Base-by-base conservation (phyloP, 2,797 vertebrate genomes). In the Carduelis carduelis region DNA sequence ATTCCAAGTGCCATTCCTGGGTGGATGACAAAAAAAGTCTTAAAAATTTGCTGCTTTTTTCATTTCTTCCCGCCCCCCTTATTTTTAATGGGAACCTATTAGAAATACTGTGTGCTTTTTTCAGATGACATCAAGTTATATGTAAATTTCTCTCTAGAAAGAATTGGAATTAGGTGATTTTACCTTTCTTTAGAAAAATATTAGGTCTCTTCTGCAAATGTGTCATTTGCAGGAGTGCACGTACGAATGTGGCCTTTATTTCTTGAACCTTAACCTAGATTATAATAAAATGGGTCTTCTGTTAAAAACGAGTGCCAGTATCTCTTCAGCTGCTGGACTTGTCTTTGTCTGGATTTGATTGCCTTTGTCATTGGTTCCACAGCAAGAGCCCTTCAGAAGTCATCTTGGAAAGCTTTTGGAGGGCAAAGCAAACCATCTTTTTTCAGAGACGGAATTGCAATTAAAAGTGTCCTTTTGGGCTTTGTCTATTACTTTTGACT, bases 1-100 rank as follows among this genome's bases (percentile, higher is more conserved):
- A n/a, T 83, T 74, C 50, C 34, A 65, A 80, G 22, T 85, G 32
- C 41, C 5, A 24, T 70, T 89, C 19, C 30, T n/a, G 9, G 2
- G 23, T 21, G 61, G 35, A 60, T 55, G 24, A 41, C 16, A 41
- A 65, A 24, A 13, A 27, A 34, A 14, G 12, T 70, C 26, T 30
- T 80, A 5, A 65, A 34, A 46, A 27, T 24, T 8, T 30, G 2
- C 6, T 12, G 5, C 3, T 28, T 37, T 35, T 70, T 46, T 21
- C 1, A 23, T 37, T 84, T 88, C 37, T 14, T 37, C 11, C 23
- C 11, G 1, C 3, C 4, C 4, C 5, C 6, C 3, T 2, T 1
- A 5, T 39, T 65, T 53, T 61, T 18, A 1, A 37, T 49, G 14
- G 35, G 17, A 75, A 32, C 3, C 11, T 60, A 8, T 34, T 52